Evolutionary conservation across 1,140 invertebrate genomes (phyloP), one percentile per base, ranked within the genome.

Genomic region (Vanessa tameamea): DNA sequence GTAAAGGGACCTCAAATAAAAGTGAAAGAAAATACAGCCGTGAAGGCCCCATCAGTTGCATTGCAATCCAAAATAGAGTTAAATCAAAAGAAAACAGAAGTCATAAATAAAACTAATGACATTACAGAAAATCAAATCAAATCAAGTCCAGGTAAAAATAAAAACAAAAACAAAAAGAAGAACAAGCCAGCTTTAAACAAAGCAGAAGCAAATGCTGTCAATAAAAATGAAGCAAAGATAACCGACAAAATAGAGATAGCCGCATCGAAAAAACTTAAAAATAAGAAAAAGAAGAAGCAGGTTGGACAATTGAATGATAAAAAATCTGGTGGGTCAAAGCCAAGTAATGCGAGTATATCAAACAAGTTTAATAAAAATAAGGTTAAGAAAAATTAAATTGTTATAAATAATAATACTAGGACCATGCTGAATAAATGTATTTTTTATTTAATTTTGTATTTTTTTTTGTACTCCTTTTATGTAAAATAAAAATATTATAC

Each of bases 211-310:
- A 65, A 61, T 61, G 37, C 13, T 51, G 26, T 75, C 9, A 83
- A 69, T 63, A 85, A 81, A 68, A 85, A 73, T 75, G 80, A 80
- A 74, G 73, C 26, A 59, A 87, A 87, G 76, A 76, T 87, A 14
- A 82, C 83, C 16, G 84, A 88, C 69, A 81, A 83, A 64, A 47
- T 85, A 5, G 81, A 88, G 77, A 67, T 78, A 3, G 75, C 75
- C 31, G 83, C 75, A 23, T 70, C 87, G 5, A 88, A 84, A 69
- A 88, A 91, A 72, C 69, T 91, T 3, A 91, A 90, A 78, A 87
- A 87, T 50, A 87, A 88, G 64, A 77, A 84, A 31, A 87, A 88
- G 55, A 91, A 88, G 65, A 86, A 89, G 57, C 82, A 87, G 71
- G 79, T 85, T 71, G 83, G 82, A 16, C 64, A 81, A 57, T 31